These are phyloP conservation scores for Zootoca vivipara DNA, from an alignment of 2,113 vertebrate species.

Conservation along the genomic window DNA sequence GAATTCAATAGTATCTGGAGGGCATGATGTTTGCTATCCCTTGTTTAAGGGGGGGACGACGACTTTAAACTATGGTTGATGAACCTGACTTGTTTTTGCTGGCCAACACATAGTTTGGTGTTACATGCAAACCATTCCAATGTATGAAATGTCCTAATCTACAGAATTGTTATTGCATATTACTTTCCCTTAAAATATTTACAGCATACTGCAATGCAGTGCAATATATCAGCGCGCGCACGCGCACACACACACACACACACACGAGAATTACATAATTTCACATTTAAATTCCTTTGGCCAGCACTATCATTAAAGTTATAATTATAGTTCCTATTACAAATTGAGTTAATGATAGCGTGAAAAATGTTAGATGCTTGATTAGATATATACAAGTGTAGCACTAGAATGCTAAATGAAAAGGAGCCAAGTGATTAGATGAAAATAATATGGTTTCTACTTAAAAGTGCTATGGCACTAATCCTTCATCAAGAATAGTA, in stretches of 20 bases:
- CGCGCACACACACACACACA: background rate
- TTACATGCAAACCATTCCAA: background rate
- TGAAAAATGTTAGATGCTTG: background rate
- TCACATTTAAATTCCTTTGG: background rate
- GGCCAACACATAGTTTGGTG: background rate
- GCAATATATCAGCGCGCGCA: no score
- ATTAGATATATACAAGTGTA: background rate
- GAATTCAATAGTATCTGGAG: no score
- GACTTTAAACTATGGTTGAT: background rate
- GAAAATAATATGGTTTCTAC: background rate
- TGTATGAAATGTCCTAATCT: background rate
- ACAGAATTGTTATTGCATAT: background rate
- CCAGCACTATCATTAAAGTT: background rate
- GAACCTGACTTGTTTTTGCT: background rate
- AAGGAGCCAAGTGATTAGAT: background rate
- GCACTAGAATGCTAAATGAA: background rate
- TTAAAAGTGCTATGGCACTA: background rate
- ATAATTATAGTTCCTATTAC: background rate
- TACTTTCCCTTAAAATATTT: slow-evolving; percentile 2
- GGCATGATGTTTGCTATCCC: no score
- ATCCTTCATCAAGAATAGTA: background rate
- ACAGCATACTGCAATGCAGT: background rate
- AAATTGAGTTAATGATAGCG: background rate
- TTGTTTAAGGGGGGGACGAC: no score
- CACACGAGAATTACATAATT: background rate